A percentile compares a stretch with the other conserved stretches of the same genome.
These are phyloP conservation scores for Ammodytes marinus DNA, from an alignment of 2,113 vertebrate species.

Conservation along the genomic window DNA sequence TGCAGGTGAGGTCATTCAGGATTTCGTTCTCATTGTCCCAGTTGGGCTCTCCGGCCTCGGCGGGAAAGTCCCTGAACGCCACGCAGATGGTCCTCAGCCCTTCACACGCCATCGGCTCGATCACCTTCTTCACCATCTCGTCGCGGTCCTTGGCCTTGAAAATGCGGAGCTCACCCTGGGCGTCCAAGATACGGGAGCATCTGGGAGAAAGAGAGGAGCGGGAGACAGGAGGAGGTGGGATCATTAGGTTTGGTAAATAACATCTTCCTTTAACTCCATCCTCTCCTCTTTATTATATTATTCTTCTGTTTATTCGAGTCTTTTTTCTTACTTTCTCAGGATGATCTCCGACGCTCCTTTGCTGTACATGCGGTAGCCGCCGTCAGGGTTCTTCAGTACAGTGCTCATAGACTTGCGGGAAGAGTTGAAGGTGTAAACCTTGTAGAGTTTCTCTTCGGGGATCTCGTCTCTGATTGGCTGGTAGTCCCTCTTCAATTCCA, in stretches of 20 bases:
- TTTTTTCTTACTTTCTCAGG: slow-evolving; percentile 91
- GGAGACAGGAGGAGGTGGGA: not conserved
- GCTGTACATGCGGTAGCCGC: slow-evolving; percentile 97
- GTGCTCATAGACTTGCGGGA: slow-evolving; percentile 99
- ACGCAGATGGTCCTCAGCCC: slow-evolving; percentile 96
- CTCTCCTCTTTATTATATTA: not conserved
- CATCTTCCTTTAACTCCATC: not conserved
- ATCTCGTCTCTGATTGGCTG: slow-evolving; percentile 93
- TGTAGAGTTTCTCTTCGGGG: slow-evolving; percentile 95
- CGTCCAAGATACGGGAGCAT: slow-evolving; percentile 91
- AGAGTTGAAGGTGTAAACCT: slow-evolving; percentile 99
- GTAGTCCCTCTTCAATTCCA: slow-evolving; percentile 94
- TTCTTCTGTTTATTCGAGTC: no score
- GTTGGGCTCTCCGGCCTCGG: slow-evolving; percentile 82
- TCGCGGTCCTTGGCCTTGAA: slow-evolving; percentile 94
- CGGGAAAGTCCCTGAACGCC: slow-evolving; percentile 92
- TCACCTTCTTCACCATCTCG: slow-evolving; percentile 93
- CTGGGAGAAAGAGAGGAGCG: slow-evolving; percentile 71
- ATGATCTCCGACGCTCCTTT: slow-evolving; percentile 98
- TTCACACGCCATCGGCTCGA: slow-evolving; percentile 96
- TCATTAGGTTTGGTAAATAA: not conserved
- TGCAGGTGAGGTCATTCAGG: slow-evolving; percentile 92
- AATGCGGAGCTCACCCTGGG: slow-evolving; percentile 83
- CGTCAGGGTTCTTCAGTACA: slow-evolving; percentile 86
- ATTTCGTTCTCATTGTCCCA: slow-evolving; percentile 95